Base-by-base conservation (phyloP, 2,888 invertebrate species). In the Amiota mariae region DNA sequence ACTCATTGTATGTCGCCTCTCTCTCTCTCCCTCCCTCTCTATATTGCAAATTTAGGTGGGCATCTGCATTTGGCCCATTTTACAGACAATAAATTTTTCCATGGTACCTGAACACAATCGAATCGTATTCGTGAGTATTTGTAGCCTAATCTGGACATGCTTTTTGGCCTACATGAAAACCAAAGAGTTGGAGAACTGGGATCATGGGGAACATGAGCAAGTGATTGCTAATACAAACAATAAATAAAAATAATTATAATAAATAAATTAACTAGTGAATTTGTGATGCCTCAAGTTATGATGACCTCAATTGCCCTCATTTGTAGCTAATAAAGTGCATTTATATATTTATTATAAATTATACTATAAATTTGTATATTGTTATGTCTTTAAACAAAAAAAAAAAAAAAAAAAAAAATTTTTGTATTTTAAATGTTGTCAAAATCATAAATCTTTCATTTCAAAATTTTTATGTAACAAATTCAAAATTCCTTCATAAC, bases 91-190 rank as follows among this genome's bases (percentile, higher is more conserved):
- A 0, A 95, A 95, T 87, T 95, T 94, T 83, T 92, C 93, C 15
- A 91, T 93, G 71, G 89, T 95, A n/a, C 92, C 94, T 0, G 95
- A 95, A 84, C 92, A 91, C 81, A 94, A 95, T 86, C 92, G 95
- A 68, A 93, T 95, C 0, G 91, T 94, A 2, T 94, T 94, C 80
- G 93, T 94, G 0, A 94, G 94, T 80, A 87, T 92, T 0, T 94
- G 94, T 74, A 95, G 95, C 85, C 92, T 95, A 72, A 87, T 94
- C 56, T 95, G 95, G 95, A 95, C 95, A 0, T 92, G 93, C 15
- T 95, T 94, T 87, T 90, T 95, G 80, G 94, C 95, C 0, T 95
- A 94, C 81, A 93, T 95, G 93, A 95, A 95, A 88, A 92, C 93
- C 76, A 78, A 91, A 49, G 59, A 59, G 4, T 9, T 59, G 59